Percentiles rank a stretch among this genome's conserved stretches.
Evolutionary conservation across 2,888 invertebrate species (phyloP).

Genomic region (Andrena bicolor): DNA sequence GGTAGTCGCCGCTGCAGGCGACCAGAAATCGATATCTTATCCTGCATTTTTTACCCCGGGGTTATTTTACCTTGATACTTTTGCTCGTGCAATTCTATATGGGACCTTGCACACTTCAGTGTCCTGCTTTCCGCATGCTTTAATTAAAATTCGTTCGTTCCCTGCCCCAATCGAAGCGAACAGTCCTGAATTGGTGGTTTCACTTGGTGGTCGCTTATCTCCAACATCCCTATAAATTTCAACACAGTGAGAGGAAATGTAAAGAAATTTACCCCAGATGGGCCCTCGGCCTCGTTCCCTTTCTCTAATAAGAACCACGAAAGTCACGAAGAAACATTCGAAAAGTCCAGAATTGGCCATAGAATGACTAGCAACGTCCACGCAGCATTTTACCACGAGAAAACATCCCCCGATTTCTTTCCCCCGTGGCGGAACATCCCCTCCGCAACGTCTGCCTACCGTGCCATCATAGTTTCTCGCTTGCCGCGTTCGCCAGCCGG

Average conservation of each 20-base stretch:
- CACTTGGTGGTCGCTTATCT: background rate
- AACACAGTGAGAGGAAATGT: background rate
- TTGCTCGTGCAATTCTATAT: constrained; percentile 19
- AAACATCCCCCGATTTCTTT: background rate
- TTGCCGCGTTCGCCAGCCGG: background rate
- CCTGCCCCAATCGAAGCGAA: background rate
- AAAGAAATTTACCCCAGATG: too few species aligned
- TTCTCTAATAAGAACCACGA: too few species aligned
- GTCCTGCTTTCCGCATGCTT: constrained; percentile 38
- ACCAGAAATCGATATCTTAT: constrained; percentile 52
- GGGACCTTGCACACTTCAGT: background rate
- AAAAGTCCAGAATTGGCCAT: too few species aligned
- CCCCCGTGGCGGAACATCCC: background rate
- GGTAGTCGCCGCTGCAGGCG: background rate
- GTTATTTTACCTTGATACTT: constrained; percentile 35
- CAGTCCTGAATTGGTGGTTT: background rate
- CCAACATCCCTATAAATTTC: background rate
- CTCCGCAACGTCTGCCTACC: background rate
- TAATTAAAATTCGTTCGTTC: constrained; percentile 42
- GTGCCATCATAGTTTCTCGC: background rate
- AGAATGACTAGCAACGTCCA: background rate
- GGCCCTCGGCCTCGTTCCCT: too few species aligned
- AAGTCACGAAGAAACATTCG: too few species aligned
- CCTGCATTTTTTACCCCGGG: background rate
- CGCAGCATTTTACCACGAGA: background rate